A percentile compares a stretch with the other conserved stretches of the same genome.
Evolutionary conservation across 2,113 vertebrate species (phyloP).

Genomic region (Talpa occidentalis): DNA sequence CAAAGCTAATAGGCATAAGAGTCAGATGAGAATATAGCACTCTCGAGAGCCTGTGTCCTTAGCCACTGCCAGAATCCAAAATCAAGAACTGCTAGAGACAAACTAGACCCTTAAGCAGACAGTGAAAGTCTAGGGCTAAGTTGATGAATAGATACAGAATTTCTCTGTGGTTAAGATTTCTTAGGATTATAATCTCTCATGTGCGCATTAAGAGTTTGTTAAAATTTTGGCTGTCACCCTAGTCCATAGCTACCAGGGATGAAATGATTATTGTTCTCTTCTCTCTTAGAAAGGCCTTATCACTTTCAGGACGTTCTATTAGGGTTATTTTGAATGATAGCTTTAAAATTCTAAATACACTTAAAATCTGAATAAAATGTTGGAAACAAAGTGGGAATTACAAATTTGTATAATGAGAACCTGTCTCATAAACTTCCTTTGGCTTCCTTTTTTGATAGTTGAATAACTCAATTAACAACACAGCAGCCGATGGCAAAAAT

Average conservation of each 20-base stretch:
- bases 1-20: neutral
- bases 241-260: neutral
- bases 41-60: neutral
- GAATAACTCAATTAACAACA: slow-evolving; percentile 25
- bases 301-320: neutral
- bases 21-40: neutral
- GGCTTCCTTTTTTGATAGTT: neutral
- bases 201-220: neutral
- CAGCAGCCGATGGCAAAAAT: neutral
- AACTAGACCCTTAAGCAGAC: neutral
- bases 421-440: neutral
- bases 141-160: neutral
- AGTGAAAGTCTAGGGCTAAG: neutral
- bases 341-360: slow-evolving; percentile 38
- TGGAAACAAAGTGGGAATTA: neutral
- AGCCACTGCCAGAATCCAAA: neutral
- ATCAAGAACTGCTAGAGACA: neutral
- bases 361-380: neutral
- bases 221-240: neutral
- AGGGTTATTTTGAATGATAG: slow-evolving; percentile 2
- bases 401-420: slow-evolving; percentile 5
- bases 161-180: neutral
- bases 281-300: neutral
- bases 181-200: neutral
- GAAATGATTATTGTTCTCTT: slow-evolving; percentile 17